phyloP scores from a whole-genome alignment of 2,797 vertebrate species.

The Hypotaenidia okinawae region DNA sequence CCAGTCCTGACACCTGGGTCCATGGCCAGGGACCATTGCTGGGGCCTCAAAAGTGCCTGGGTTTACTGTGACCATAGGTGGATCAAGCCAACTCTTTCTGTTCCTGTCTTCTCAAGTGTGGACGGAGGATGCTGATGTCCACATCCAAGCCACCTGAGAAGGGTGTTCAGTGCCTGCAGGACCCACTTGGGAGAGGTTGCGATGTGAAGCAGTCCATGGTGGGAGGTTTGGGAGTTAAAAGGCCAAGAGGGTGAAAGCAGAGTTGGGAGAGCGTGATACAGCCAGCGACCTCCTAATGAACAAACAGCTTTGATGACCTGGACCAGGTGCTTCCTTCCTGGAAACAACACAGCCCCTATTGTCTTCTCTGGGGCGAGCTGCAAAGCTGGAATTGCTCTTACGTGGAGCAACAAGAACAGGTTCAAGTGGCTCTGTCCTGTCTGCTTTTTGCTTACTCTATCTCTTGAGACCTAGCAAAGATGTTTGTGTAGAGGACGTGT shows the following conservation, averaged over 20 bases:
- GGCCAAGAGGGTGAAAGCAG: conserved; percentile 1
- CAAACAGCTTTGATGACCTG: conserved; percentile 55
- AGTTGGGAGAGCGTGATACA: not conserved
- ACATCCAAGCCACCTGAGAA: rapidly evolving
- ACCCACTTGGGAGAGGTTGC: rapidly evolving
- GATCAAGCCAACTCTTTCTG: not conserved
- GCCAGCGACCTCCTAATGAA: conserved; percentile 49
- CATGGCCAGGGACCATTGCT: rapidly evolving
- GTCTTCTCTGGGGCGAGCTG: conserved; percentile 10
- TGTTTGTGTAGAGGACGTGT: not conserved
- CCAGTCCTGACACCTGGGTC: not conserved
- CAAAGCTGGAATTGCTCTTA: conserved; percentile 26
- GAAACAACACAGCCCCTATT: conserved; percentile 65
- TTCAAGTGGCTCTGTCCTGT: conserved; percentile 45
- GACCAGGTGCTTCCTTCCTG: conserved; percentile 60
- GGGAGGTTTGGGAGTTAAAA: conserved; percentile 58
- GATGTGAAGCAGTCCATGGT: not conserved
- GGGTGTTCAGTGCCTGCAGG: not conserved
- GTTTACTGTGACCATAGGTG: not conserved
- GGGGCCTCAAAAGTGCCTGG: not conserved
- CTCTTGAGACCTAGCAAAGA: not conserved
- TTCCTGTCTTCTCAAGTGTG: rapidly evolving
- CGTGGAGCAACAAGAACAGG: not conserved
- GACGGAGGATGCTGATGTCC: not conserved
- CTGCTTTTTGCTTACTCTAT: not conserved